phyloP scores from a whole-genome alignment of 2,113 vertebrate genomes.

The Amazona vittata region DNA sequence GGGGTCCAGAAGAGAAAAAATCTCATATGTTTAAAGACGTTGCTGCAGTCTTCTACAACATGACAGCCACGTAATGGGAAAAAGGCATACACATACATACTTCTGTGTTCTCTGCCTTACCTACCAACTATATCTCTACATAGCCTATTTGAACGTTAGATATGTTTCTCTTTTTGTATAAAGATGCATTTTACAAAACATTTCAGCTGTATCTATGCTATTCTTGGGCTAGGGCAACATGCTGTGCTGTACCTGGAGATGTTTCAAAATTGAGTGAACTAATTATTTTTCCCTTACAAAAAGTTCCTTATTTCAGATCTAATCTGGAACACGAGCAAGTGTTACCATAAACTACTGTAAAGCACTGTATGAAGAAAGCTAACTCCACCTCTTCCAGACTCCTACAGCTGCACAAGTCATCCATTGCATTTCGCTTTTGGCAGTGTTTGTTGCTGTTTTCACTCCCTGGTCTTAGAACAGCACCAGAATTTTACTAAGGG shows the following conservation, averaged over 20 bases:
- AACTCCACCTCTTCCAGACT: not conserved
- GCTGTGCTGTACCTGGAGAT: not conserved
- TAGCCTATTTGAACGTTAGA: not conserved
- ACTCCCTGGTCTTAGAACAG: not conserved
- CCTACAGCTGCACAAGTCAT: accelerated
- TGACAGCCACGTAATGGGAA: not conserved
- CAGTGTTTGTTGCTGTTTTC: not conserved
- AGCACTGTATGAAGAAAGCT: not conserved
- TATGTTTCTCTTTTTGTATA: not conserved
- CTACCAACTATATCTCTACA: not conserved
- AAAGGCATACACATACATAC: not conserved
- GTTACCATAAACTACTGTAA: not conserved
- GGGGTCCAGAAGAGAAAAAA: not conserved
- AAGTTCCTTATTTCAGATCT: not conserved
- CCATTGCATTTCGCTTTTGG: accelerated
- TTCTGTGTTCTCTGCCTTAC: not conserved
- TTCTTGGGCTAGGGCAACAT: not conserved
- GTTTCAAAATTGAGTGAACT: not conserved
- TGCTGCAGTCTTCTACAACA: not conserved
- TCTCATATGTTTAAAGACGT: not conserved
- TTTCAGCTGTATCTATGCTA: not conserved
- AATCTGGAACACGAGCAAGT: not conserved
- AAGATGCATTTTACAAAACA: not conserved
- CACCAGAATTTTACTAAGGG: not conserved
- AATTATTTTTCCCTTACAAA: not conserved